Conservation (phyloP, 2,888 invertebrate genomes). For the Incurvaria masculella region DNA sequence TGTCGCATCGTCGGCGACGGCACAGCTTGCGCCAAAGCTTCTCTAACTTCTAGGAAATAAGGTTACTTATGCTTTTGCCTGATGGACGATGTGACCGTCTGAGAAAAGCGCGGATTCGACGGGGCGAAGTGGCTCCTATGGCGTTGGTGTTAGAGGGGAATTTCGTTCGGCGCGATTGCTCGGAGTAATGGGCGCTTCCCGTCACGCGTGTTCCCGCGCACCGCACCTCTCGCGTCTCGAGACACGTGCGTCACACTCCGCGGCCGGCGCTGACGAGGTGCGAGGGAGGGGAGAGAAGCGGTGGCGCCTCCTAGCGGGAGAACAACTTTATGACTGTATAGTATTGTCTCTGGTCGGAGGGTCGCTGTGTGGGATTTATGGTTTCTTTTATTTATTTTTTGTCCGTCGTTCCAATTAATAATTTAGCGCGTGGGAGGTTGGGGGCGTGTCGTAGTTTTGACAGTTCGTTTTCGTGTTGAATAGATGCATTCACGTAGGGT, state of each 20-base stretch:
- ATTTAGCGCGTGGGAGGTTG: slow-evolving; percentile 25
- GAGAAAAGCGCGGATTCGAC: slow-evolving; percentile 2
- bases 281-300: slow-evolving; percentile 21
- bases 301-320: slow-evolving; percentile 51
- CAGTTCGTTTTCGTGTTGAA: slow-evolving; percentile 5
- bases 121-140: slow-evolving; percentile 27
- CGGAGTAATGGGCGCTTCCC: neutral
- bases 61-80: slow-evolving; percentile 38
- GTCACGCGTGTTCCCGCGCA: neutral
- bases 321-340: slow-evolving; percentile 46
- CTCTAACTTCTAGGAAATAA: slow-evolving; percentile 39
- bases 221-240: slow-evolving; percentile 11
- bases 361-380: slow-evolving; percentile 44
- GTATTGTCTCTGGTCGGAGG: slow-evolving; percentile 45
- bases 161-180: slow-evolving; percentile 18
- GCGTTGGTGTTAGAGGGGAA: slow-evolving; percentile 25
- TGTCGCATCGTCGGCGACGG: slow-evolving; percentile 24
- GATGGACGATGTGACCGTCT: slow-evolving; percentile 14
- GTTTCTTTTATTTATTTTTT: slow-evolving; percentile 42
- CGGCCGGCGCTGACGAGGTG: slow-evolving; percentile 19
- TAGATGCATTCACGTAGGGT: neutral
- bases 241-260: slow-evolving; percentile 40
- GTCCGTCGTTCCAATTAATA: slow-evolving; percentile 43
- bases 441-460: slow-evolving; percentile 7
- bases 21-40: slow-evolving; percentile 42